A percentile compares a stretch with the other conserved stretches of the same genome.
Evolutionary conservation across 2,113 vertebrate species (phyloP).

Genomic region (Emydura subglobosa): DNA sequence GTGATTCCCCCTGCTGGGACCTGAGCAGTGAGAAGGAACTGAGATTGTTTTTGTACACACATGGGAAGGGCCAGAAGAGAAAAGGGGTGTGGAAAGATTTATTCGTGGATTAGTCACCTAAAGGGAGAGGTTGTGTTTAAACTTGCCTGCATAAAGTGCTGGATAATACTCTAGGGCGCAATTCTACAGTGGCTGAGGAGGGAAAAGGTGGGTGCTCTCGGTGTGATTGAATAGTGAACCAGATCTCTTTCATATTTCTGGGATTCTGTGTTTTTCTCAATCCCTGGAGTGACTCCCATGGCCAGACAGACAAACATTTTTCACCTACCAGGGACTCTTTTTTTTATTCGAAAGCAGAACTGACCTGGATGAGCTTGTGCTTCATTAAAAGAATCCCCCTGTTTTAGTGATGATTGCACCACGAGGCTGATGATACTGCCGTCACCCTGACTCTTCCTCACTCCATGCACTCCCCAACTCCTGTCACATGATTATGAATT

Average conservation of each 20-base stretch:
- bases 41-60: not conserved
- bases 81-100: not conserved
- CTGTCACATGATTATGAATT: not conserved
- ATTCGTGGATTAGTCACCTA: not conserved
- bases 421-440: not conserved
- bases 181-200: not conserved
- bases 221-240: not conserved
- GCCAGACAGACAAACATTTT: not conserved
- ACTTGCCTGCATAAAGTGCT: no score
- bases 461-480: not conserved
- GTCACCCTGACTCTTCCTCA: not conserved
- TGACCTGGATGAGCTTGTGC: not conserved
- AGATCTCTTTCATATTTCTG: not conserved
- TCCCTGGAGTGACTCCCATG: not conserved
- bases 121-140: not conserved
- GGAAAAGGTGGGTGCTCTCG: not conserved
- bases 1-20: not conserved
- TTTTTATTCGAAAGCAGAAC: not conserved
- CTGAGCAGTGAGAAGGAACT: no score
- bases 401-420: not conserved
- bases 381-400: not conserved
- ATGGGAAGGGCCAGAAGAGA: not conserved
- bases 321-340: not conserved
- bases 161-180: not conserved
- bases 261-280: not conserved